Base-by-base conservation (phyloP, 2,113 vertebrate genomes). In the Pyrgilauda ruficollis region DNA sequence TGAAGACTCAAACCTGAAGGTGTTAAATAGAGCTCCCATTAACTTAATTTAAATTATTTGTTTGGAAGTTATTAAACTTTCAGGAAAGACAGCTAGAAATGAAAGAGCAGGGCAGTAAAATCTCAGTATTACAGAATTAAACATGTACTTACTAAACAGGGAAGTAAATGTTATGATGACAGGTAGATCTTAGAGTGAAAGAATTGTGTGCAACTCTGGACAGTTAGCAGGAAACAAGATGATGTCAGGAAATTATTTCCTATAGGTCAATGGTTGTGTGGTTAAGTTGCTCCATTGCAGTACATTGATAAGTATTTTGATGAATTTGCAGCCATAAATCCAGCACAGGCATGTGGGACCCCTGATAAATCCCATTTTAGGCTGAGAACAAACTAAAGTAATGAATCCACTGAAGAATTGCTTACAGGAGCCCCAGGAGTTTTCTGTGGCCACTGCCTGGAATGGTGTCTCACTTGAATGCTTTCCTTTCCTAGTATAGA, bases 51-150 rank as follows among this genome's bases (percentile, higher is more conserved):
- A 67, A 66, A 50, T 87, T 90, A n/a, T 55, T 73, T 67, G 77
- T 84, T 94, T 92, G 44, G 27, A 79, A 90, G 79, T 87, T 85
- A 69, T 62, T 96, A 90, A 94, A 95, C 79, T 95, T 97, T 80
- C 81, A 90, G 75, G 89, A 97, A 97, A 96, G 86, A 86, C 88
- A 86, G 6, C 59, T 87, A 49, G 79, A 92, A 93, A 96, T 88
- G 55, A 92, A 95, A 95, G 90, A 58, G n/a, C 15, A n/a, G 64
- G 30, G 47, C 74, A 96, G 81, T 79, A 96, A 92, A 96, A 87
- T 82, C 72, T 84, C 81, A 35, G 39, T 84, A 69, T 87, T 89
- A 55, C n/a, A 80, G 75, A 92, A 77, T 37, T 87, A 64, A 94
- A 75, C 2, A 3, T 15, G 20, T 56, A 61, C 80, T 85, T 92